Conservation (phyloP, 35 echinoderm and acorn worm genomes). For the Apostichopus californicus region DNA sequence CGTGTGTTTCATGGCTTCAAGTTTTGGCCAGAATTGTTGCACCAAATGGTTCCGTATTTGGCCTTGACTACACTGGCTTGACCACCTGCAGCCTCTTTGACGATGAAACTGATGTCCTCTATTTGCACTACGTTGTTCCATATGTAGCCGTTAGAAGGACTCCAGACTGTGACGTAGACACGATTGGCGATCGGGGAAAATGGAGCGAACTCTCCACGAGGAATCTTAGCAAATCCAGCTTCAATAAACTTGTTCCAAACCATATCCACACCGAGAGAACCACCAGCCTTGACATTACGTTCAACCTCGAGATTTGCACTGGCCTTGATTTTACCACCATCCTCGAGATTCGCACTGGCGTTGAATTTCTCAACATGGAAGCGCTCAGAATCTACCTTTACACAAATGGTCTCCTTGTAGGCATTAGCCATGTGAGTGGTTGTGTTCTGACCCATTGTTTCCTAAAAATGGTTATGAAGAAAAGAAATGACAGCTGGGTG, state of each 20-base stretch:
- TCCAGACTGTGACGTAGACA: too few species aligned
- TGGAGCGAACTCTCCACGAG: too few species aligned
- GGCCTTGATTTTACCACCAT: neutral
- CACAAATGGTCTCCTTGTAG: neutral
- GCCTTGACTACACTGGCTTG: neutral
- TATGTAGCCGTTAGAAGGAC: too few species aligned
- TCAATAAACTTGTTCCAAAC: too few species aligned
- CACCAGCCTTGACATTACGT: neutral
- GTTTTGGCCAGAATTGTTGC: neutral
- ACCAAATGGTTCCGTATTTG: neutral
- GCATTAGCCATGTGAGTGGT: conserved; percentile 22
- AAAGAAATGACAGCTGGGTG: too few species aligned
- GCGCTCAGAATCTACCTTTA: neutral
- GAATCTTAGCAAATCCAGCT: too few species aligned
- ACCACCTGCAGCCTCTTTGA: neutral
- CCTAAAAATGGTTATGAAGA: too few species aligned
- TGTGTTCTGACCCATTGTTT: neutral
- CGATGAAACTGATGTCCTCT: neutral
- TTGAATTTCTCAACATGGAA: neutral
- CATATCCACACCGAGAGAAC: neutral
- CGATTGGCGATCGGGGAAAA: too few species aligned
- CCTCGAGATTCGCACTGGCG: neutral
- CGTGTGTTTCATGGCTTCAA: neutral
- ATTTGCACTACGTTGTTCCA: neutral
- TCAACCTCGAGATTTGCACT: neutral